Conservation (phyloP, 1,140 invertebrate genomes). For the Danaus plexippus region DNA sequence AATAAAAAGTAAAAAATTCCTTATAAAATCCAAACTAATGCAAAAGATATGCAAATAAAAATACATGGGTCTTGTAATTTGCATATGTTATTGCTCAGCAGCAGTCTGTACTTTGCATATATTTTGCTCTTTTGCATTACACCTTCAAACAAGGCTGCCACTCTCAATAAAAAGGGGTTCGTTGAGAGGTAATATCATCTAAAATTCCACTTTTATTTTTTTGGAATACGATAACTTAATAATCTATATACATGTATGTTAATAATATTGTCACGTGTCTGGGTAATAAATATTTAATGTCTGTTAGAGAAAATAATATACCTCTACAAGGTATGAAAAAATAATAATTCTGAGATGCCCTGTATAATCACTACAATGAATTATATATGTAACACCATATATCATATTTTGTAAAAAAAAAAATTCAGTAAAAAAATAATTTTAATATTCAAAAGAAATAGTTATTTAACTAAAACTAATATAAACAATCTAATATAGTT, state of each 20-base stretch:
- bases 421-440: neutral
- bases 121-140: constrained; percentile 17
- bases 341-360: too few relatives aligned
- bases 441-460: neutral
- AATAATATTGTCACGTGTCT: too few relatives aligned
- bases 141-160: constrained; percentile 6
- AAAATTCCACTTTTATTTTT: too few relatives aligned
- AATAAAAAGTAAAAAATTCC: too few relatives aligned
- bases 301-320: too few relatives aligned
- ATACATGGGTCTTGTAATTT: constrained; percentile 20
- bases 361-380: too few relatives aligned
- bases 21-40: constrained; percentile 2
- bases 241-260: too few relatives aligned
- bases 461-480: too few relatives aligned
- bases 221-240: too few relatives aligned
- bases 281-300: too few relatives aligned
- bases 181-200: constrained; percentile 9
- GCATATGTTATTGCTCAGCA: constrained; percentile 14
- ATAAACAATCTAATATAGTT: too few relatives aligned
- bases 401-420: neutral
- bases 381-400: neutral
- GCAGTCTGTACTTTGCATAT: constrained; percentile 18
- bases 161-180: constrained; percentile 7
- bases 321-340: too few relatives aligned
- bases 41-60: constrained; percentile 14